Percentiles rank a stretch among this genome's conserved stretches.
Evolutionary conservation across 1,140 invertebrate genomes (phyloP).

Genomic region (Battus philenor): DNA sequence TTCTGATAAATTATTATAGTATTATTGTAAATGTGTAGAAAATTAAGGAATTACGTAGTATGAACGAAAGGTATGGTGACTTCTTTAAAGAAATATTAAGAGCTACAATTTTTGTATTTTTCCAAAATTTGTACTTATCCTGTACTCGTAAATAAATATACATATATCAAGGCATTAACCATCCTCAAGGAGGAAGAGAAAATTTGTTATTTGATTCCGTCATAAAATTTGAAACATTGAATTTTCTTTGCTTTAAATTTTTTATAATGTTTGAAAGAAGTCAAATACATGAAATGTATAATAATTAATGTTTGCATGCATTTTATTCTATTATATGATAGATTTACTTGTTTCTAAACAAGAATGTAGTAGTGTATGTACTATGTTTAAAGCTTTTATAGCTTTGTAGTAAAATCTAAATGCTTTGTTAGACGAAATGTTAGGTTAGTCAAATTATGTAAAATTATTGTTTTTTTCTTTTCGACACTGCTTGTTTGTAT

Average conservation of each 20-base stretch:
- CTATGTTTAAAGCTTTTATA: not conserved
- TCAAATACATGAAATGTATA: constrained; percentile 11
- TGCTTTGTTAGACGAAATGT: not conserved
- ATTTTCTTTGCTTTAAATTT: not conserved
- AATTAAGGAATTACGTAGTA: constrained; percentile 8
- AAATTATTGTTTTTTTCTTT: constrained; percentile 5
- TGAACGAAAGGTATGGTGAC: not conserved
- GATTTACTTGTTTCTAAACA: not conserved
- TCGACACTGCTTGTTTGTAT: no score
- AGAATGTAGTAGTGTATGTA: not conserved
- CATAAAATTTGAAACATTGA: not conserved
- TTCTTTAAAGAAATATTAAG: constrained; percentile 5
- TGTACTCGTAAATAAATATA: not conserved
- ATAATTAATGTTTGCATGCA: not conserved
- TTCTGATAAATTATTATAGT: not conserved
- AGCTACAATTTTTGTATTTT: constrained; percentile 14
- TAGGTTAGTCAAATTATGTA: not conserved
- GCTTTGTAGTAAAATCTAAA: no score
- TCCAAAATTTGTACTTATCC: constrained; percentile 5
- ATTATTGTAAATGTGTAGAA: constrained; percentile 16
- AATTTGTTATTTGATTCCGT: not conserved
- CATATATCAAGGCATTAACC: constrained; percentile 1
- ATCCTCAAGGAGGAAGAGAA: constrained; percentile 8
- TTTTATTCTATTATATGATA: not conserved
- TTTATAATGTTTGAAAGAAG: not conserved